These are phyloP conservation scores for Schizaphis graminum DNA, from an alignment of 2,888 invertebrate genomes.

Conservation along the genomic window DNA sequence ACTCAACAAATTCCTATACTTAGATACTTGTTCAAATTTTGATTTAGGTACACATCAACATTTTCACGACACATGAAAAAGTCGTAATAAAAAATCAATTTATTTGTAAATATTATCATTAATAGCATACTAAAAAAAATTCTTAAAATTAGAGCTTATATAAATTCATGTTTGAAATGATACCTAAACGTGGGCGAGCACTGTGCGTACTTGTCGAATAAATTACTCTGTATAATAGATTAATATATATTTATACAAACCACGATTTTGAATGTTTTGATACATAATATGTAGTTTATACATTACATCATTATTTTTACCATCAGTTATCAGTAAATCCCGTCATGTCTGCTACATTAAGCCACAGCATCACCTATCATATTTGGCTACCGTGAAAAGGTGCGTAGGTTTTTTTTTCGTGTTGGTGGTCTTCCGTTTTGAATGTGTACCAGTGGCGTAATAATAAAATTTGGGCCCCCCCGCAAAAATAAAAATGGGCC, in stretches of 20 bases:
- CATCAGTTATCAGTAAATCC: neutral
- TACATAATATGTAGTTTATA: neutral
- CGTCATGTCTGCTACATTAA: neutral
- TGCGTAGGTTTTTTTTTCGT: slow-evolving; percentile 1
- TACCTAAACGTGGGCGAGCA: neutral
- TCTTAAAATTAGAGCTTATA: neutral
- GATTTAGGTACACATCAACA: neutral
- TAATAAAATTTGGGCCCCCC: too few relatives aligned
- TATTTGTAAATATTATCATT: neutral
- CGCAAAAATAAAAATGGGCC: too few relatives aligned
- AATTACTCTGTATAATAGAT: neutral
- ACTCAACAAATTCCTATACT: neutral
- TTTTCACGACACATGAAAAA: neutral
- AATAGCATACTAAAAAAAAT: too few relatives aligned
- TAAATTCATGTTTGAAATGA: neutral
- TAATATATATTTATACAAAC: neutral
- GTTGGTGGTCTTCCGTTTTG: slow-evolving; percentile 22
- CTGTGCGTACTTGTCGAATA: neutral
- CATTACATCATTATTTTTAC: neutral
- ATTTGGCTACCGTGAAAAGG: neutral
- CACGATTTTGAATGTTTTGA: neutral
- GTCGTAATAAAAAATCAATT: neutral
- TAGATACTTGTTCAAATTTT: neutral
- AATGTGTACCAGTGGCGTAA: too few relatives aligned
- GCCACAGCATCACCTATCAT: neutral